A percentile compares a stretch with the other conserved stretches of the same genome.
Evolutionary conservation across 2,113 vertebrate genomes (phyloP).

Genomic region (Ploceus nigricollis): DNA sequence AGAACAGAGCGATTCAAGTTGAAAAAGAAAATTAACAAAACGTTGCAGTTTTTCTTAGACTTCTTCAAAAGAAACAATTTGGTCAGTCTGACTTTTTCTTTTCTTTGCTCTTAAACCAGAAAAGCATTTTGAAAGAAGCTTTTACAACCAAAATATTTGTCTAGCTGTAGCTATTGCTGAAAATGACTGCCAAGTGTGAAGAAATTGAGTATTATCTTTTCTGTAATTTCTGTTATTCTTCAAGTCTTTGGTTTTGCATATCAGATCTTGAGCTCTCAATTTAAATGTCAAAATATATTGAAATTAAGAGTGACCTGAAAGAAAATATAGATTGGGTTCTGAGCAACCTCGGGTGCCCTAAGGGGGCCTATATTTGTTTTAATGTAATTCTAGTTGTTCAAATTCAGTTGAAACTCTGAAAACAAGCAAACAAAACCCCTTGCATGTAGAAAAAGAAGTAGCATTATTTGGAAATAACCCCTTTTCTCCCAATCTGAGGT

Average conservation of each 20-base stretch:
- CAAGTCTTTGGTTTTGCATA: background rate
- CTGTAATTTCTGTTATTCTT: slow-evolving; percentile 12
- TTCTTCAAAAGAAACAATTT: slow-evolving; percentile 28
- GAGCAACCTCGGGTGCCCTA: background rate
- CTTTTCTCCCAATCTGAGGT: background rate
- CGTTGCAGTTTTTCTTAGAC: background rate
- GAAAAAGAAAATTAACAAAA: slow-evolving; percentile 39
- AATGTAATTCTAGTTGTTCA: background rate
- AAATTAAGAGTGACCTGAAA: background rate
- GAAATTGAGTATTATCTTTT: slow-evolving; percentile 24
- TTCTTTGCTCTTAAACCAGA: slow-evolving; percentile 17
- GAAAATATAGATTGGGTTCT: background rate
- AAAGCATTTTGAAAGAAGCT: background rate
- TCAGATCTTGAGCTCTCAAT: background rate
- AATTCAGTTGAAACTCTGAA: background rate
- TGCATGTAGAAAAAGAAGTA: background rate
- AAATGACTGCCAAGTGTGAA: background rate
- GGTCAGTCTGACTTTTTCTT: background rate
- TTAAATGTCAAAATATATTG: background rate
- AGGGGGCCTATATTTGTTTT: background rate
- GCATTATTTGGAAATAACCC: background rate
- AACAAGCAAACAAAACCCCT: background rate
- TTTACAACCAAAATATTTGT: slow-evolving; percentile 50
- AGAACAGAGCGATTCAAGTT: background rate
- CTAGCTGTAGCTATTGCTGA: background rate